Conservation (phyloP, 2,888 invertebrate genomes). For the Mycalesis mineus region DNA sequence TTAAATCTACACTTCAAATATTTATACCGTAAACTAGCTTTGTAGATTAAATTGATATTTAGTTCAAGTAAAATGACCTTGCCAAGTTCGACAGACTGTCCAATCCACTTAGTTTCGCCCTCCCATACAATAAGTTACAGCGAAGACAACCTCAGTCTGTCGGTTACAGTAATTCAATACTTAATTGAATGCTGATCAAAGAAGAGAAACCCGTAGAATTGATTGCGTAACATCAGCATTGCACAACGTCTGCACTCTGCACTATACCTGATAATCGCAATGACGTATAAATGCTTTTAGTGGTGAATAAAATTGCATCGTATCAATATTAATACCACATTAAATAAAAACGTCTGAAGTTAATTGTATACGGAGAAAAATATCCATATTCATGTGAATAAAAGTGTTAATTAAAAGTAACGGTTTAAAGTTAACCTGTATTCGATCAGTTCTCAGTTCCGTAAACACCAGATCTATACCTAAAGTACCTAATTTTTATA, state of each 20-base stretch:
- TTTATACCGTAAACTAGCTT: no score
- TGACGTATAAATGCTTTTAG: neutral
- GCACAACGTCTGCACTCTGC: slow-evolving; percentile 1
- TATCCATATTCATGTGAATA: neutral
- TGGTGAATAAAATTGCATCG: neutral
- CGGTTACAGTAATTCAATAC: neutral
- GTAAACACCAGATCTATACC: no score
- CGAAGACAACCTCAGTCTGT: neutral
- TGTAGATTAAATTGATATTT: neutral
- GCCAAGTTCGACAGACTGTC: no score
- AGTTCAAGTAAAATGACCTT: neutral
- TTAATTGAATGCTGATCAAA: slow-evolving; percentile 1
- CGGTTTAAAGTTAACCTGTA: neutral
- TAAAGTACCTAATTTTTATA: no score
- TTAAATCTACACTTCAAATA: no score
- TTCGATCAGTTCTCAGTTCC: neutral
- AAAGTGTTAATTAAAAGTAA: neutral
- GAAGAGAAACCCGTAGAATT: slow-evolving; percentile 3
- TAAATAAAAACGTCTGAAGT: neutral
- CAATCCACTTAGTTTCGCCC: neutral
- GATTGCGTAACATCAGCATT: slow-evolving; percentile 4
- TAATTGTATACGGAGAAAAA: neutral
- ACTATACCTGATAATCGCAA: neutral
- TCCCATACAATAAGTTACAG: neutral
- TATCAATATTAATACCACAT: slow-evolving; percentile 1